These are phyloP conservation scores for Lamellibrachia satsuma DNA, from an alignment of 2,888 invertebrate genomes.

Conservation along the genomic window DNA sequence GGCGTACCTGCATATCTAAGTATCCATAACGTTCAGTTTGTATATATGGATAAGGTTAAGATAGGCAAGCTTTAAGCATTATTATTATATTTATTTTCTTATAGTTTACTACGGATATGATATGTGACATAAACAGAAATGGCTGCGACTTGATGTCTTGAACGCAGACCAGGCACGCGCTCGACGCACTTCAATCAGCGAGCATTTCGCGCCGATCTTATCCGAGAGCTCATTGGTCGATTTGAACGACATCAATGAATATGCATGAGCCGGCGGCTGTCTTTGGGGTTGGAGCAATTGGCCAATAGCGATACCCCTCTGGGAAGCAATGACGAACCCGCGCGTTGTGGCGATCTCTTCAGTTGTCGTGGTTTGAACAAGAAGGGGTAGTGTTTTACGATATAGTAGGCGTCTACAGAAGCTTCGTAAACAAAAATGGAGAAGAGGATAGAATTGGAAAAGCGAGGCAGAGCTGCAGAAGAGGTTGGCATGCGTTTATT, in stretches of 20 bases:
- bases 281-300: constrained; percentile 69
- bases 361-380: constrained; percentile 32
- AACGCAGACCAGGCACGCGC: not conserved
- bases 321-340: constrained; percentile 51
- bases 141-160: not conserved
- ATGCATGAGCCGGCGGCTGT: constrained; percentile 51
- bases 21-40: too few relatives aligned
- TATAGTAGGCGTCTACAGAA: constrained; percentile 22
- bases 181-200: not conserved
- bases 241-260: constrained; percentile 32
- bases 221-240: constrained; percentile 27
- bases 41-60: too few relatives aligned
- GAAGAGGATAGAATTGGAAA: constrained; percentile 86
- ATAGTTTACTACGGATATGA: not conserved
- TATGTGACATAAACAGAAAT: not conserved
- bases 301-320: constrained; percentile 48
- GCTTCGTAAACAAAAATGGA: constrained; percentile 38
- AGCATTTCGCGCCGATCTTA: constrained; percentile 28
- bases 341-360: constrained; percentile 48
- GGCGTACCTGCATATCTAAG: too few relatives aligned
- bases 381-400: constrained; percentile 12
- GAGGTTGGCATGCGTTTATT: constrained; percentile 73
- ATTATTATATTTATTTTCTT: not conserved
- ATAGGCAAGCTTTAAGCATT: too few relatives aligned
- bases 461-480: constrained; percentile 87